Conservation (phyloP, 2,113 vertebrate species). For the Vimba vimba region DNA sequence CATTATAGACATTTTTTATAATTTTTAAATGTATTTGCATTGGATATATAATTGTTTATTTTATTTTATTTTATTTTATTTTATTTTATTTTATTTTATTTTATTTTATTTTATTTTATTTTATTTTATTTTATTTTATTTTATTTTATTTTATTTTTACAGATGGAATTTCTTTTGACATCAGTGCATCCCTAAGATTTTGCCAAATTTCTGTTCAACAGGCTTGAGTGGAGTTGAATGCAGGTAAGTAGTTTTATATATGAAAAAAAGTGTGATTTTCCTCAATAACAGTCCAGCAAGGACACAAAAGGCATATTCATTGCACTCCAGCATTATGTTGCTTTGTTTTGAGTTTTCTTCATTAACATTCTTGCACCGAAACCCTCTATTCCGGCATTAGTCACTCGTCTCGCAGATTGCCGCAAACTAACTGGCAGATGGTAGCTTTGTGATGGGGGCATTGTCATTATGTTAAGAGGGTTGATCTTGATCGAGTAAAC, state of each 20-base stretch:
- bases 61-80: not conserved
- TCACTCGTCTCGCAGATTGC: conserved; percentile 35
- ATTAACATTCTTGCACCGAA: conserved; percentile 28
- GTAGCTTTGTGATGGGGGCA: conserved; percentile 55
- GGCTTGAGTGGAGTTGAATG: not conserved
- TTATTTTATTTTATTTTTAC: not conserved
- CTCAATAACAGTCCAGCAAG: not conserved
- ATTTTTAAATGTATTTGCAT: not conserved
- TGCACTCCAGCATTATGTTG: not conserved
- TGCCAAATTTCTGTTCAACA: not conserved
- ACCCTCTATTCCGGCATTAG: conserved; percentile 10
- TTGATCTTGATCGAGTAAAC: conserved; percentile 51
- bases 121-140: not conserved
- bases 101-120: not conserved
- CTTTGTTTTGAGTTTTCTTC: conserved; percentile 9
- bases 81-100: not conserved
- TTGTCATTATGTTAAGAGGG: conserved; percentile 61
- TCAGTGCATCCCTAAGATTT: not conserved
- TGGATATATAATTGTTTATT: not conserved
- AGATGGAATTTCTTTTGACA: not conserved
- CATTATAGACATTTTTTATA: not conserved
- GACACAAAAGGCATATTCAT: not conserved
- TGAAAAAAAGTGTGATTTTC: not conserved
- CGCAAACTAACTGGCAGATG: conserved; percentile 60
- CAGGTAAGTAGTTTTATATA: not conserved